Conservation (phyloP, 2,797 vertebrate species). For the Apogon talboti region DNA sequence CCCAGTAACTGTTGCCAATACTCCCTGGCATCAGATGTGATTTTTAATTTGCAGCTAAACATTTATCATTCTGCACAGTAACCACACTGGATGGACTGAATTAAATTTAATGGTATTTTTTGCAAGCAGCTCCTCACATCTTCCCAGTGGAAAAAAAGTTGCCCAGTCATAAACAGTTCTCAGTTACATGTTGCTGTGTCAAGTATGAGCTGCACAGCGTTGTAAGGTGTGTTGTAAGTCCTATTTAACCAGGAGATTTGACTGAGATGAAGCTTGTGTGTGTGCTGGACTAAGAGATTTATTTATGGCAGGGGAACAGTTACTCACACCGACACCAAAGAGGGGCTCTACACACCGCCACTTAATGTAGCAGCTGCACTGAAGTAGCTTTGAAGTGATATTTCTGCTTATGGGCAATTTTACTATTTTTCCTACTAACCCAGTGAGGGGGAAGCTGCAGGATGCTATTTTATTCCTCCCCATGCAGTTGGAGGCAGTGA, state of each 20-base stretch:
- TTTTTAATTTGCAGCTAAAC: conserved; percentile 57
- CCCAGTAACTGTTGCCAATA: conserved; percentile 43
- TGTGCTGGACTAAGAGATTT: conserved; percentile 15
- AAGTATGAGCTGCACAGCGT: not conserved
- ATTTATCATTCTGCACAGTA: conserved; percentile 48
- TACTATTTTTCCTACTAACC: conserved; percentile 28
- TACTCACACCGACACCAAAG: conserved; percentile 26
- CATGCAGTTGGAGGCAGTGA: conserved; percentile 19
- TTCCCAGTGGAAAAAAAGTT: conserved; percentile 14
- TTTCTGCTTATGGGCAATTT: conserved; percentile 46
- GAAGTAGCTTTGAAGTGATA: conserved; percentile 51
- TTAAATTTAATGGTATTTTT: conserved; percentile 26
- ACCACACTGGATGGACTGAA: conserved; percentile 30
- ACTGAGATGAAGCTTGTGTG: not conserved
- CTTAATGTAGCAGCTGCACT: conserved; percentile 45
- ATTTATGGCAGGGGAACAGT: conserved; percentile 17
- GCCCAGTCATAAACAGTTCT: not conserved
- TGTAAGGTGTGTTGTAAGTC: not conserved
- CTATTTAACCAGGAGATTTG: conserved; percentile 9
- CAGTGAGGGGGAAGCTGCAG: conserved; percentile 21
- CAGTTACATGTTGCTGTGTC: not conserved
- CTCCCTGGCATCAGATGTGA: conserved; percentile 38
- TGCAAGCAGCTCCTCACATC: conserved; percentile 14
- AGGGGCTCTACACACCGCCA: conserved; percentile 24
- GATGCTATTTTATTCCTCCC: conserved; percentile 24